phyloP scores from a whole-genome alignment of 2,113 vertebrate genomes.

The Microcebus jonahi region DNA sequence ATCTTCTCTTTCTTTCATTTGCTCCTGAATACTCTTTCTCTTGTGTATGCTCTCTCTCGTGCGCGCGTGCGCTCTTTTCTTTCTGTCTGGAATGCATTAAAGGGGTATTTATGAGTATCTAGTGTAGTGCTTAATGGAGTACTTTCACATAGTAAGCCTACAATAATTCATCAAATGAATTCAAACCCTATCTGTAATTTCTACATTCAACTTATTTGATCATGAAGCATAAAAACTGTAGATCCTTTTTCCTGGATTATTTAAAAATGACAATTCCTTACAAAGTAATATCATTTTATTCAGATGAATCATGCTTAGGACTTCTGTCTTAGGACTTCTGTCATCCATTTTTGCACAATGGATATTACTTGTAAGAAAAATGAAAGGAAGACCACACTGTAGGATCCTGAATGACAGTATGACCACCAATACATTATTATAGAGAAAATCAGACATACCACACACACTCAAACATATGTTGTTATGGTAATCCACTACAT shows the following conservation, averaged over 20 bases:
- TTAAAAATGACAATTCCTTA: slow-evolving; percentile 42
- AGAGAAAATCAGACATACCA: slow-evolving; percentile 52
- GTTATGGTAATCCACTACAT: slow-evolving; percentile 60
- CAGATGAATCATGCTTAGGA: slow-evolving; percentile 43
- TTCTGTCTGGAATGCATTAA: not conserved
- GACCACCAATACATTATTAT: slow-evolving; percentile 40
- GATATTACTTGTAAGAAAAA: slow-evolving; percentile 56
- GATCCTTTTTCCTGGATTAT: slow-evolving; percentile 25
- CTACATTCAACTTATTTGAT: slow-evolving; percentile 18
- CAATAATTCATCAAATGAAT: slow-evolving; percentile 49
- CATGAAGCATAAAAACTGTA: not conserved
- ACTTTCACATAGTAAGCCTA: slow-evolving; percentile 6
- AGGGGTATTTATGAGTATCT: not conserved
- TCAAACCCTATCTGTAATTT: slow-evolving; percentile 41
- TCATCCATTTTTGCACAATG: slow-evolving; percentile 46
- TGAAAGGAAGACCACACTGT: slow-evolving; percentile 12
- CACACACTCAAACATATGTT: slow-evolving; percentile 24
- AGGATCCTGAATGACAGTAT: slow-evolving; percentile 52
- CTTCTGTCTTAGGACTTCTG: not conserved
- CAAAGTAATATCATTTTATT: slow-evolving; percentile 54
- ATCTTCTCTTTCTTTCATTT: slow-evolving; percentile 14
- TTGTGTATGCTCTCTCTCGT: not conserved
- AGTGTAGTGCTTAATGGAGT: not conserved
- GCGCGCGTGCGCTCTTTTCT: not conserved
- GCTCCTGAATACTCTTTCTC: slow-evolving; percentile 6